A percentile compares a stretch with the other conserved stretches of the same genome.
These are phyloP conservation scores for Apamea epomidion DNA, from an alignment of 2,888 invertebrate species.

Conservation along the genomic window DNA sequence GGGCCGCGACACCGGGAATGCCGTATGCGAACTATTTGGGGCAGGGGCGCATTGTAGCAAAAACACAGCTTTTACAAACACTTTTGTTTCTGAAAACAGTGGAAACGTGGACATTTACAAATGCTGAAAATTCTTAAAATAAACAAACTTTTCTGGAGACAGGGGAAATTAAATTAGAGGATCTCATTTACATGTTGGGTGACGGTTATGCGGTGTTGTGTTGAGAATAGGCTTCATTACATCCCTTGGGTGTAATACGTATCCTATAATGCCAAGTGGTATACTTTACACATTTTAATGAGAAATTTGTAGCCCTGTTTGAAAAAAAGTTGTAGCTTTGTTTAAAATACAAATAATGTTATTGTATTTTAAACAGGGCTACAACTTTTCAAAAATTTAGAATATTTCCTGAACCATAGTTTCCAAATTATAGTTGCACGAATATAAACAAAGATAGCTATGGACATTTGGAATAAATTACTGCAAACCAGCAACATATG, in stretches of 20 bases:
- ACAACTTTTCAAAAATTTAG: not conserved
- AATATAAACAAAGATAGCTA: not conserved
- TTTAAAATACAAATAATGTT: no score
- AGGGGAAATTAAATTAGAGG: conserved; percentile 30
- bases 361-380: not conserved
- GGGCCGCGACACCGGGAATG: conserved; percentile 45
- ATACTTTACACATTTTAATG: not conserved
- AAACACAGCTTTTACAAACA: conserved; percentile 34
- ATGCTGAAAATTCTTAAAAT: conserved; percentile 27
- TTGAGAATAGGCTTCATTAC: conserved; percentile 12
- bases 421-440: not conserved
- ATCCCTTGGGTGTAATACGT: conserved; percentile 17
- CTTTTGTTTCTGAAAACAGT: conserved; percentile 26
- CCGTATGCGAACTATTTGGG: conserved; percentile 53
- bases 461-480: conserved; percentile 5
- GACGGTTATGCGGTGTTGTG: conserved; percentile 18
- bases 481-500: conserved; percentile 10
- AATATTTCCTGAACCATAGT: not conserved
- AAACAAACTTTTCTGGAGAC: conserved; percentile 8
- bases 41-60: conserved; percentile 42
- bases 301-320: not conserved
- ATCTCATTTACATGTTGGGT: conserved; percentile 30
- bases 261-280: not conserved
- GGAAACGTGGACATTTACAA: conserved; percentile 24
- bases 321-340: no score